phyloP scores from a whole-genome alignment of 35 echinoderm and acorn worm species.

The Nesometra sesokonis region DNA sequence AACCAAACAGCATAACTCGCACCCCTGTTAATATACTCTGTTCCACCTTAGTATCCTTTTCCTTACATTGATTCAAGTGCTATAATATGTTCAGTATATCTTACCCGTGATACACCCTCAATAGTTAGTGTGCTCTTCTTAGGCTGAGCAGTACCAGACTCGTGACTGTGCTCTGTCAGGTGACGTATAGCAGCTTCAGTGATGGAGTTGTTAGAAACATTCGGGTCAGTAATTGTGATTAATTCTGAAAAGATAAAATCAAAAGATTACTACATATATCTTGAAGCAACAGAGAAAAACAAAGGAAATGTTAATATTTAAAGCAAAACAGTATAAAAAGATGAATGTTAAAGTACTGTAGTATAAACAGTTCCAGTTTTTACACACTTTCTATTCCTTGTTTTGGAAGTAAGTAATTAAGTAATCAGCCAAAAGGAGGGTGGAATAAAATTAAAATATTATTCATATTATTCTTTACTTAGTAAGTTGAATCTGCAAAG shows the following conservation, averaged over 20 bases:
- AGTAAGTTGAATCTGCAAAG: too few species aligned
- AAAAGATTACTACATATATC: neutral
- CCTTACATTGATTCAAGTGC: too few species aligned
- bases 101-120: constrained; percentile 4
- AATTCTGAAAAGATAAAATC: neutral
- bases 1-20: too few species aligned
- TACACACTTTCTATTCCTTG: neutral
- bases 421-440: too few species aligned
- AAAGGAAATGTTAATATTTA: too few species aligned
- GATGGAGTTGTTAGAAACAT: neutral
- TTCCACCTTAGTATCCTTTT: too few species aligned
- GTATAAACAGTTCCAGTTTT: neutral
- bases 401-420: too few species aligned
- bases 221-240: neutral
- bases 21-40: too few species aligned
- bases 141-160: neutral
- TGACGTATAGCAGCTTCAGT: constrained; percentile 4
- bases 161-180: neutral
- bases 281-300: too few species aligned
- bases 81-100: neutral
- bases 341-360: neutral
- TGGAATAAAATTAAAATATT: too few species aligned
- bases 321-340: neutral
- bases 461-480: too few species aligned
- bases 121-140: constrained; percentile 12